Evolutionary conservation across 2,888 invertebrate genomes (phyloP).

Genomic region (Cremastinae sp.): DNA sequence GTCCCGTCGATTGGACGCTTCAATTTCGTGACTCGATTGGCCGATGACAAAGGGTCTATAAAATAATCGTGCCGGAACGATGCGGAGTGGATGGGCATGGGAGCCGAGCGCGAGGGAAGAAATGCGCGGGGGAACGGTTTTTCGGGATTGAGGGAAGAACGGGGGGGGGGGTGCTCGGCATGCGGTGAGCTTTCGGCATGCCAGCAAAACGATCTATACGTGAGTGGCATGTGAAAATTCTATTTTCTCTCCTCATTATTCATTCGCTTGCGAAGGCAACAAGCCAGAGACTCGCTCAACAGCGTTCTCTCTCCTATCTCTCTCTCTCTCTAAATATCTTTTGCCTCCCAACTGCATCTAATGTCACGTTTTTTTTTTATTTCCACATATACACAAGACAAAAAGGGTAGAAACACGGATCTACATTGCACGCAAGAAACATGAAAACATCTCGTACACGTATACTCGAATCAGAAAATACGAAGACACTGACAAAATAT

Average conservation of each 20-base stretch:
- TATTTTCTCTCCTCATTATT: conserved; percentile 61
- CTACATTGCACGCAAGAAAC: conserved; percentile 35
- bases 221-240: conserved; percentile 63
- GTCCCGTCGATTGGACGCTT: conserved; percentile 52
- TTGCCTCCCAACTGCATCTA: too few species aligned
- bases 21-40: conserved; percentile 62
- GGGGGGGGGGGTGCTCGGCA: conserved; percentile 58
- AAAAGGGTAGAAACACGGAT: conserved; percentile 18
- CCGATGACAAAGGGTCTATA: conserved; percentile 60
- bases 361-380: too few species aligned
- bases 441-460: conserved; percentile 43
- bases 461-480: conserved; percentile 3
- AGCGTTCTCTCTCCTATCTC: conserved; percentile 5
- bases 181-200: conserved; percentile 63
- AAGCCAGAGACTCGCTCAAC: conserved; percentile 60
- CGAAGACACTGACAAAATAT: conserved; percentile 9
- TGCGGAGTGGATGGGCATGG: conserved; percentile 15
- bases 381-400: too few species aligned
- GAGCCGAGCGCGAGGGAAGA: conserved; percentile 41
- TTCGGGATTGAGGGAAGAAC: too few species aligned
- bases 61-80: conserved; percentile 44
- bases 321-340: conserved; percentile 35
- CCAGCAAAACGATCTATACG: conserved; percentile 63
- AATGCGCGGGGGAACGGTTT: conserved; percentile 12
- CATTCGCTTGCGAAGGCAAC: conserved; percentile 61